phyloP scores from a whole-genome alignment of 2,113 vertebrate genomes.

The Neolamprologus longior region DNA sequence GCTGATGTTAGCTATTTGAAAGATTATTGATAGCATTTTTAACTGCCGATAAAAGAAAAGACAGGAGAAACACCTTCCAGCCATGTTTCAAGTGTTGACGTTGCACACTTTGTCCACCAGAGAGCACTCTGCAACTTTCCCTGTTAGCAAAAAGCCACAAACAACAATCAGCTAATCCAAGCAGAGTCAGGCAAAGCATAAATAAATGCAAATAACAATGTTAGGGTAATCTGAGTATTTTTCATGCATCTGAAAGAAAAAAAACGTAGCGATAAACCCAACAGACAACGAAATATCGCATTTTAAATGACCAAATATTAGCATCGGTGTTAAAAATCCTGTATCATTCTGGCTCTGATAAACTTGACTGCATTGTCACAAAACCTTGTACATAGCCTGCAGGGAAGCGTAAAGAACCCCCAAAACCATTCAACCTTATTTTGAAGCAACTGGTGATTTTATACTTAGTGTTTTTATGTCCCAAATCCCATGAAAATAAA shows the following conservation, averaged over 20 bases:
- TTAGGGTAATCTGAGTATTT: background rate
- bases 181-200: background rate
- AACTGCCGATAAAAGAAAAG: background rate
- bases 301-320: background rate
- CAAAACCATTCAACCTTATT: background rate
- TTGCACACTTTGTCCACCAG: background rate
- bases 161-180: background rate
- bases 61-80: background rate
- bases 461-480: background rate
- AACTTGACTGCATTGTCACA: fast-evolving
- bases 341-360: background rate
- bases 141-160: background rate
- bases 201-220: background rate
- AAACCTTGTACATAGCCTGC: background rate
- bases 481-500: background rate
- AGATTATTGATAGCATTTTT: background rate
- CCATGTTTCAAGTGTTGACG: background rate
- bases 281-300: background rate
- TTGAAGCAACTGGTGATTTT: background rate
- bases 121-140: background rate
- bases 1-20: background rate
- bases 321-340: background rate
- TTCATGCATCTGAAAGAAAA: background rate
- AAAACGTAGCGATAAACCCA: background rate
- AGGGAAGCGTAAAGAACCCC: background rate